Evolutionary conservation across 2,113 vertebrate genomes (phyloP).

Genomic region (Prunella himalayana): DNA sequence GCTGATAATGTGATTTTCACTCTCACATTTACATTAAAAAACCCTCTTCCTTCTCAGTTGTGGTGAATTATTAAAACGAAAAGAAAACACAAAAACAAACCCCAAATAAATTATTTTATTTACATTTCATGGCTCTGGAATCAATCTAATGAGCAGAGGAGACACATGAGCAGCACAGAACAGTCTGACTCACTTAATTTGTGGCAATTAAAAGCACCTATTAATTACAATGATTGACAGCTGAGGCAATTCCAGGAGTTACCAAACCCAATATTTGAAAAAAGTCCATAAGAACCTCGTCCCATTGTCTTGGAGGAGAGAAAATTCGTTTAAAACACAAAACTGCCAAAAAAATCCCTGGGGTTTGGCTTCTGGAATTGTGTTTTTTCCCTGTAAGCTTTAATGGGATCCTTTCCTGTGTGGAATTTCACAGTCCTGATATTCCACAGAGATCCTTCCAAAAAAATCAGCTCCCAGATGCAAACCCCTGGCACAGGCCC

Average conservation of each 20-base stretch:
- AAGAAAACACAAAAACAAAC: neutral
- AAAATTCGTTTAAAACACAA: neutral
- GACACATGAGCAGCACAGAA: neutral
- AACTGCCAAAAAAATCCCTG: rapidly evolving
- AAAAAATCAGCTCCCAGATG: neutral
- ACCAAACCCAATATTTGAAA: neutral
- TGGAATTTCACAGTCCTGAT: neutral
- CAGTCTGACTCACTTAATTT: neutral
- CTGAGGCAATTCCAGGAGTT: neutral
- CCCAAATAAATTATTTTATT: neutral
- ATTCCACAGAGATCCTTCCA: neutral
- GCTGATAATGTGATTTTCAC: neutral
- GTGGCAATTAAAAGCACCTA: neutral
- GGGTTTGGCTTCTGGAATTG: neutral
- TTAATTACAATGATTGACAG: neutral
- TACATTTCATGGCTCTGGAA: neutral
- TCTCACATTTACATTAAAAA: rapidly evolving
- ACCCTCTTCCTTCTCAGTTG: rapidly evolving
- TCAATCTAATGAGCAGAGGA: neutral
- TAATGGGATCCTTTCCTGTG: neutral
- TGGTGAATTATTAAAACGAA: neutral
- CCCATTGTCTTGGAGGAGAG: neutral
- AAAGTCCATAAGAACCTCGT: neutral
- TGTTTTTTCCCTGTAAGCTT: neutral
- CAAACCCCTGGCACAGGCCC: neutral